Evolutionary conservation across 2,888 invertebrate species (phyloP), one percentile per base, ranked within the genome.

Genomic region (Synanthedon andrenaeformis): DNA sequence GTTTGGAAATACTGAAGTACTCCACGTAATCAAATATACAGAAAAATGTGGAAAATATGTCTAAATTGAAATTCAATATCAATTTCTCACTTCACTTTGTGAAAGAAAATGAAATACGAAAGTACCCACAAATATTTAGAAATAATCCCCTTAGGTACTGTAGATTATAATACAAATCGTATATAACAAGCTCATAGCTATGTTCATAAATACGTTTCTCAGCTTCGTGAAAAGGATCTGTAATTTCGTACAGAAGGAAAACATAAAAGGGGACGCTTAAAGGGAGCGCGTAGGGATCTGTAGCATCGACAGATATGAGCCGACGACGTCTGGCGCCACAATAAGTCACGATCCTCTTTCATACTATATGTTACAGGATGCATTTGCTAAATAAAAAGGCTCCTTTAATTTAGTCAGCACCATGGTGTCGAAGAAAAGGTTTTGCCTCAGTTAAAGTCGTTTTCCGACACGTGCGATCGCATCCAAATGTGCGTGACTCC

Each of bases 351-450:
- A 54, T 55, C 62, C 56, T 56, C 58, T 49, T 45, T 13, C 58
- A 57, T 58, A 67, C 68, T 68, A 70, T 62, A 67, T 63, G 64
- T 67, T 65, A 58, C 57, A 56, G 60, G 60, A 69, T 72, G 75
- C 72, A 72, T 72, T 74, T 70, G 65, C 66, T 65, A 67, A 69
- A 74, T 71, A 66, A 70, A 67, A 68, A 65, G 63, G 64, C 62
- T 62, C 58, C 49, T 49, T 61, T 65, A 63, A 69, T 65, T 65
- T 66, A 59, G 62, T 62, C 56, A 57, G 58, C 10, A 35, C 10
- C 10, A 67, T 65, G 56, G 49, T 17, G 49, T 49, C 49, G 49
- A 14, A 45, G 13, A 49, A 49, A 49, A 14, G 23, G 11, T 19
- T 49, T 23, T 12, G 1, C 17, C 19, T 52, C n/a, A 6, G 28